Evolutionary conservation across 1,140 invertebrate genomes (phyloP).

Genomic region (Drosophila asahinai): DNA sequence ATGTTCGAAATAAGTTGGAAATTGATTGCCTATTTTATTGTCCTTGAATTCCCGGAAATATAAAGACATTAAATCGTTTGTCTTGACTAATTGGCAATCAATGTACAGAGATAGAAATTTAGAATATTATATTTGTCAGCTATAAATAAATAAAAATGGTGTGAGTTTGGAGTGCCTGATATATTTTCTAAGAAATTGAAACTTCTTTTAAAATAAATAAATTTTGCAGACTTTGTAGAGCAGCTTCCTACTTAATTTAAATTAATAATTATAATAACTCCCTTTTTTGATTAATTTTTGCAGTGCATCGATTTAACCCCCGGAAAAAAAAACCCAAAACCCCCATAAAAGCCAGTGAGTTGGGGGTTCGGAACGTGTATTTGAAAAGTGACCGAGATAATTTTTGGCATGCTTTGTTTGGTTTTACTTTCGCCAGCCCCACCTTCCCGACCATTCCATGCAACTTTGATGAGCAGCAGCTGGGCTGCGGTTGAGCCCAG

Average conservation of each 20-base stretch:
- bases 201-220: no score
- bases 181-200: no score
- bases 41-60: neutral
- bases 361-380: conserved; percentile 65
- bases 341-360: conserved; percentile 23
- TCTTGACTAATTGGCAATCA: conserved; percentile 7
- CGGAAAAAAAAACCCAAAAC: conserved; percentile 1
- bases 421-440: conserved; percentile 60
- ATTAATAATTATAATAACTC: no score
- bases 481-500: conserved; percentile 59
- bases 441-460: conserved; percentile 25
- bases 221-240: no score
- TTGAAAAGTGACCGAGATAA: conserved; percentile 82
- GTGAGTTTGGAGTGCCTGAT: neutral
- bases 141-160: no score
- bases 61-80: neutral
- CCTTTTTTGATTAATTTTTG: neutral
- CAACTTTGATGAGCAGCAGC: conserved; percentile 78
- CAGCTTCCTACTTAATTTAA: neutral
- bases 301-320: neutral
- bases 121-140: no score
- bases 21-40: conserved; percentile 2
- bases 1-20: neutral
- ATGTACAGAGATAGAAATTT: neutral
- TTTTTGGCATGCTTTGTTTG: conserved; percentile 81